These are phyloP conservation scores for Phortica variegata DNA, from an alignment of 1,140 invertebrate genomes.

Conservation along the genomic window DNA sequence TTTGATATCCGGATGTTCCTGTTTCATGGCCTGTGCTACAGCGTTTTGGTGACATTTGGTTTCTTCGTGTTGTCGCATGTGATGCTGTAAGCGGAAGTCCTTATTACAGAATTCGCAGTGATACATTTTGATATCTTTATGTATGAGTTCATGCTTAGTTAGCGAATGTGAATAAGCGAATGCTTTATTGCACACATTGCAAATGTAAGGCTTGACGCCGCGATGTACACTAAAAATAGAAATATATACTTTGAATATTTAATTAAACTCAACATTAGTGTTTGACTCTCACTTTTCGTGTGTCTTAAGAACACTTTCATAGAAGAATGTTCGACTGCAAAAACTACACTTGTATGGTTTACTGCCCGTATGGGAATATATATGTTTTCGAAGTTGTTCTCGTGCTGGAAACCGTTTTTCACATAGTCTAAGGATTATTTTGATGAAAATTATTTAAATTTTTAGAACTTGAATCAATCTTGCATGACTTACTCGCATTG, in stretches of 20 bases:
- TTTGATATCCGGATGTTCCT: too few species aligned
- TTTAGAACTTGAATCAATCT: neutral
- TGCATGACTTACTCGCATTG: conserved; percentile 44
- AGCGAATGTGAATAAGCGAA: conserved; percentile 47
- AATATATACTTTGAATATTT: neutral
- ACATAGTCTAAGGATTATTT: conserved; percentile 31
- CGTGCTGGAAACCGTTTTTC: conserved; percentile 43
- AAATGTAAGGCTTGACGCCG: conserved; percentile 49
- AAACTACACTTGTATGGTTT: conserved; percentile 49
- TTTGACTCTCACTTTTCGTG: conserved; percentile 40
- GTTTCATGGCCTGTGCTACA: conserved; percentile 11
- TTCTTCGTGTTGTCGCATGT: conserved; percentile 50
- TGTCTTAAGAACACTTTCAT: conserved; percentile 45
- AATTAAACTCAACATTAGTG: neutral
- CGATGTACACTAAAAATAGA: conserved; percentile 35
- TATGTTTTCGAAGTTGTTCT: conserved; percentile 48
- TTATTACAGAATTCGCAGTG: conserved; percentile 47
- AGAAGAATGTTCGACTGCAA: conserved; percentile 49
- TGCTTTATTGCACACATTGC: conserved; percentile 45
- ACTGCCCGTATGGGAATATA: conserved; percentile 47
- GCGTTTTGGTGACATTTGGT: conserved; percentile 50
- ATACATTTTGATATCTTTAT: conserved; percentile 46
- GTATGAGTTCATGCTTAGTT: conserved; percentile 49
- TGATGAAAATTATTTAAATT: neutral
- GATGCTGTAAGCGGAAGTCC: conserved; percentile 48